These are phyloP conservation scores for Trisateles emortualis DNA, from an alignment of 2,888 invertebrate species.

Conservation along the genomic window DNA sequence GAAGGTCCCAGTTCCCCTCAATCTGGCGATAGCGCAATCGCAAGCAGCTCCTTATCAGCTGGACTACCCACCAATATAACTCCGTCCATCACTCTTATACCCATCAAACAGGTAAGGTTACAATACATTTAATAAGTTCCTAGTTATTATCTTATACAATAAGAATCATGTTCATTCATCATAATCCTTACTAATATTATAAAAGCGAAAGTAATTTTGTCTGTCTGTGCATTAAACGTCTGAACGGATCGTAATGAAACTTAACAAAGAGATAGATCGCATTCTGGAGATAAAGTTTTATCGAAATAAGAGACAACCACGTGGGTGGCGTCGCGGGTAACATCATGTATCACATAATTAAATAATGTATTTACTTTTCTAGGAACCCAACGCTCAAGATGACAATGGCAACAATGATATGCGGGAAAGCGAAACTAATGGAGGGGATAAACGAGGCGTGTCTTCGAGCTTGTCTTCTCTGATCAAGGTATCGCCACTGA, in stretches of 20 bases:
- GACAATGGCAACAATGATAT: constrained; percentile 64
- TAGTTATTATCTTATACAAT: no score
- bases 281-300: no score
- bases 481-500: constrained; percentile 94
- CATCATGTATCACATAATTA: no score
- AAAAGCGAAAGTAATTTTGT: no score
- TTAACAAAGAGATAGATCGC: no score
- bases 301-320: no score
- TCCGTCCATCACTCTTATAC: constrained; percentile 94
- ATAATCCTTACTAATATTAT: no score
- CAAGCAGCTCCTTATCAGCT: constrained; percentile 90
- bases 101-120: constrained; percentile 90
- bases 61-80: constrained; percentile 89
- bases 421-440: constrained; percentile 72
- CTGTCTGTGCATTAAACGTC: no score
- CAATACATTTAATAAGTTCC: not conserved
- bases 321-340: no score
- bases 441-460: constrained; percentile 77
- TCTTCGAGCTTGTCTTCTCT: constrained; percentile 92
- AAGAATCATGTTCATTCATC: no score
- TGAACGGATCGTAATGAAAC: no score
- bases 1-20: constrained; percentile 93
- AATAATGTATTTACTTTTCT: constrained; percentile 9
- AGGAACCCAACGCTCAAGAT: constrained; percentile 75
- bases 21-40: constrained; percentile 92